phyloP scores from a whole-genome alignment of 1,140 invertebrate genomes.

The Steinernema feltiae region DNA sequence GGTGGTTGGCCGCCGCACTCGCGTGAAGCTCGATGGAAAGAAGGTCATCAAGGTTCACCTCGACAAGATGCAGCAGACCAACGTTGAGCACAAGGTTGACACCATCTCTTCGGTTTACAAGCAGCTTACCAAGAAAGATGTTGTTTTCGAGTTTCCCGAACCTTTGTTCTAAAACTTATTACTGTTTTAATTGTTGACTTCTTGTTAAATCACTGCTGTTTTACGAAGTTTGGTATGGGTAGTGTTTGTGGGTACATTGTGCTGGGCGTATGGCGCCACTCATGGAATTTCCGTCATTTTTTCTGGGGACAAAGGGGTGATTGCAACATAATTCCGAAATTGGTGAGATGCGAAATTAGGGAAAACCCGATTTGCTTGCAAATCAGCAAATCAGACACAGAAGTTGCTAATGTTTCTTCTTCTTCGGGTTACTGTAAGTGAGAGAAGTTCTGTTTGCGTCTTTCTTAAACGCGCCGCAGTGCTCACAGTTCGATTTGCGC shows the following conservation, averaged over 20 bases:
- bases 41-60: constrained; percentile 95
- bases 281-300: too few species aligned
- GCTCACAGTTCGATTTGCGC: too few species aligned
- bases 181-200: constrained; percentile 4
- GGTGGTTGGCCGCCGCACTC: constrained; percentile 95
- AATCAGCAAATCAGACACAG: neutral
- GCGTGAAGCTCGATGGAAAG: constrained; percentile 88
- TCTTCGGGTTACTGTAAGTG: neutral
- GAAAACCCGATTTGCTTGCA: neutral
- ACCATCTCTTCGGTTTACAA: constrained; percentile 97
- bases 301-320: too few species aligned
- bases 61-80: constrained; percentile 96
- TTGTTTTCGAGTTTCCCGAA: constrained; percentile 97
- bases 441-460: neutral
- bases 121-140: constrained; percentile 94
- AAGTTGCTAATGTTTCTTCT: neutral
- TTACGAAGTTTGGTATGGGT: too few species aligned
- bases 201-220: neutral
- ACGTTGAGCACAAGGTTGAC: constrained; percentile 98
- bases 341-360: too few species aligned
- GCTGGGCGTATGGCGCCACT: too few species aligned
- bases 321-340: too few species aligned
- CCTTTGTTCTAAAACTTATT: constrained; percentile 64
- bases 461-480: neutral
- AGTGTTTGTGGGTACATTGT: too few species aligned